A percentile compares a stretch with the other conserved stretches of the same genome.
Evolutionary conservation across 2,797 vertebrate species (phyloP).

Genomic region (Buphagus erythrorhynchus): DNA sequence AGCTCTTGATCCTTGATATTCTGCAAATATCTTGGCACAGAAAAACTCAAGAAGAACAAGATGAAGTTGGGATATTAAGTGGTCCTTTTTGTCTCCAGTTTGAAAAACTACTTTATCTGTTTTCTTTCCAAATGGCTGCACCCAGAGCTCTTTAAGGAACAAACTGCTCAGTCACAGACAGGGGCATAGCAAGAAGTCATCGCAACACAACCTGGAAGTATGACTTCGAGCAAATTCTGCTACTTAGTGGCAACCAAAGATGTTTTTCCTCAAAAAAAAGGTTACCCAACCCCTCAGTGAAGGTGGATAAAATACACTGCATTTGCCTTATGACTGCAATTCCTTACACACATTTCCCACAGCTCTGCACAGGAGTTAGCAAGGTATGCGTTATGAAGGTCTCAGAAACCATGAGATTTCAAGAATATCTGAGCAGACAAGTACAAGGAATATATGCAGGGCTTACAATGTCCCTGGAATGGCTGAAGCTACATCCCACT

Average conservation of each 20-base stretch:
- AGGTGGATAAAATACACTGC: neutral
- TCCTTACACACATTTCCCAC: neutral
- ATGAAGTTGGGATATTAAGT: neutral
- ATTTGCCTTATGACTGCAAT: neutral
- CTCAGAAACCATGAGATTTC: neutral
- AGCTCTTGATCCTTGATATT: neutral
- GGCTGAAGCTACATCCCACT: neutral
- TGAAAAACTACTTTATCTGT: neutral
- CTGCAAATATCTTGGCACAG: neutral
- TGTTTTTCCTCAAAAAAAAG: neutral
- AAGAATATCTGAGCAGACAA: neutral
- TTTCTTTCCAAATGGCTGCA: neutral
- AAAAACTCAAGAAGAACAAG: neutral
- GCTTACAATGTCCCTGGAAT: neutral
- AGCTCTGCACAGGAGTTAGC: neutral
- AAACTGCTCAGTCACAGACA: neutral
- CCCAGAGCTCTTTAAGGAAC: neutral
- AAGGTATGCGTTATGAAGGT: neutral
- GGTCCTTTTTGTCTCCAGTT: neutral
- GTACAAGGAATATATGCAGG: neutral
- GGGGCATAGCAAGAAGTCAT: accelerated
- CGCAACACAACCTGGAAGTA: neutral
- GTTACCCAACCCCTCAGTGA: neutral
- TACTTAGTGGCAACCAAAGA: neutral
- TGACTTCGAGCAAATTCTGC: neutral